Base-by-base conservation (phyloP, 1,140 invertebrate species). In the Aphelenchoides besseyi region DNA sequence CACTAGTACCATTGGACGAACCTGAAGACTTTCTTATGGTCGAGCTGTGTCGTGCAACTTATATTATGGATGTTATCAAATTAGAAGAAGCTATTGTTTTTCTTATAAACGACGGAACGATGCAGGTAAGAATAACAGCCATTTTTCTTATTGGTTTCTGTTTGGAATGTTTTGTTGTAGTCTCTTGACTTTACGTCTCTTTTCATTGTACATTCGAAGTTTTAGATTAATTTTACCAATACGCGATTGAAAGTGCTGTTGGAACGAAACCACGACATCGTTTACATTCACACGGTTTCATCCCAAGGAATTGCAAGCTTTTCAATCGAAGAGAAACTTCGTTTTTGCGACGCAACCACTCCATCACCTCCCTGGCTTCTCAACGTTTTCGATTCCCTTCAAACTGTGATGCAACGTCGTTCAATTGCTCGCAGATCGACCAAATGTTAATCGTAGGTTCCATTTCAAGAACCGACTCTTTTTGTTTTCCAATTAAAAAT, bases 1-100 rank as follows among this genome's bases (percentile, higher is more conserved):
- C 74, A 16, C 52, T 54, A 12, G 75, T 74, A 28, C 37, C 30
- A 36, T 26, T 72, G 12, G 63, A 55, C 12, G 63, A 66, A 37
- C 26, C 32, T 29, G 36, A 37, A 16, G 30, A 33, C 9, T 33
- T 66, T 53, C 9, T 36, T 16, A 12, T 29, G 0, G 3, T 66
- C 12, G 32, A 33, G 36, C 12, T 35, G 12, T 66, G 63, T 30
- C 63, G 63, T n/a, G 18, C 16, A n/a, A 35, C 63, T 23, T 66
- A 66, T 8, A 18, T 66, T 16, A 66, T 37, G 63, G 63, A 66
- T 3, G 36, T 66, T 16, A 32, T 66, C 26, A 66, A 66, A 53
- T 26, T 29, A 12, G 36, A 66, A 18, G 32, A 66, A 12, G 18
- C 48, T 1, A 37, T 66, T 23, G 63, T 66, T 1, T 66, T 66